Evolutionary conservation across 2,888 invertebrate species (phyloP).

Genomic region (Sphecodes monilicornis): DNA sequence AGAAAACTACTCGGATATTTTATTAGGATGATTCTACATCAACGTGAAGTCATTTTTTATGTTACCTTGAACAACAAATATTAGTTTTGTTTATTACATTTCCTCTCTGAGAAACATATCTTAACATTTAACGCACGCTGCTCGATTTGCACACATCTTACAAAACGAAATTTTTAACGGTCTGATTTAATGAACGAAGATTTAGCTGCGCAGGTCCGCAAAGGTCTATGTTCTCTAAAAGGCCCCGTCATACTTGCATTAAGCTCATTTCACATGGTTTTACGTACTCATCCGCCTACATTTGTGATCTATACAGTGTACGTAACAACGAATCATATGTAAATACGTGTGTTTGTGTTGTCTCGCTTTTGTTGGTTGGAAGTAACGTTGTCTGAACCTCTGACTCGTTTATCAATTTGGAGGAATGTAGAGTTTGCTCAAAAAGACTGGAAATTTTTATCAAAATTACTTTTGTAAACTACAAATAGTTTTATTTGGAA

Average conservation of each 20-base stretch:
- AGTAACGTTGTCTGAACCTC: not conserved
- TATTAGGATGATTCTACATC: not conserved
- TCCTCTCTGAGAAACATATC: not conserved
- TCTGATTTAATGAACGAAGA: constrained; percentile 62
- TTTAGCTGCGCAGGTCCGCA: constrained; percentile 72
- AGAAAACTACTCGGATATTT: not conserved
- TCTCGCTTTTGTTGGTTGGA: constrained; percentile 22
- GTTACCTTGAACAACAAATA: not conserved
- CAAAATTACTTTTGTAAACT: not conserved
- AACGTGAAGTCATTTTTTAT: not conserved
- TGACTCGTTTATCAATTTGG: not conserved
- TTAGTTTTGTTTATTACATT: not conserved
- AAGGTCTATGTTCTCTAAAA: constrained; percentile 66
- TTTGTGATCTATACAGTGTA: constrained; percentile 60
- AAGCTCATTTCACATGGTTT: constrained; percentile 56
- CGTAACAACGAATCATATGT: constrained; percentile 57
- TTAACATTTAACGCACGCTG: constrained; percentile 29
- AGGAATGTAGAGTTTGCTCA: not conserved
- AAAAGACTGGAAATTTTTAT: not conserved
- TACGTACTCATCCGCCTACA: constrained; percentile 58
- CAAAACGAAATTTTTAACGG: not conserved
- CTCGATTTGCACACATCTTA: not conserved
- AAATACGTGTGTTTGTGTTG: constrained; percentile 42
- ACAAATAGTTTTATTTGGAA: not conserved
- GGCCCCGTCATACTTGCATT: constrained; percentile 54